These are phyloP conservation scores for Dicrostonyx torquatus DNA, from an alignment of 2,797 vertebrate genomes.

Conservation along the genomic window DNA sequence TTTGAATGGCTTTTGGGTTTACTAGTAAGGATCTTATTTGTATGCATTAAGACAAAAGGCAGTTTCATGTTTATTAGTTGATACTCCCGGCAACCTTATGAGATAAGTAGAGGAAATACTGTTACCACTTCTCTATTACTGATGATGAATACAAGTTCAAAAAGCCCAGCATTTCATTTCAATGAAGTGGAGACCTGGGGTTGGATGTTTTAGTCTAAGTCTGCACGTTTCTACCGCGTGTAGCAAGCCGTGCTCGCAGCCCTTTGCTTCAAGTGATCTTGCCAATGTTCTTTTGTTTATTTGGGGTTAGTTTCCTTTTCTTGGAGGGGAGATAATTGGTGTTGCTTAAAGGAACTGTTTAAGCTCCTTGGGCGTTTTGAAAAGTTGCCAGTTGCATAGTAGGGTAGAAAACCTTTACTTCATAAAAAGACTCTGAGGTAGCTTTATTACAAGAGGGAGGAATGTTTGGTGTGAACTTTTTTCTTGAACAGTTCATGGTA, in stretches of 20 bases:
- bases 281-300: neutral
- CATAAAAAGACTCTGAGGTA: slow-evolving; percentile 21
- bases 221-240: neutral
- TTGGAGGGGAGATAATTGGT: neutral
- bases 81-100: neutral
- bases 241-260: neutral
- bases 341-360: slow-evolving; percentile 1
- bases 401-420: slow-evolving; percentile 27
- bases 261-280: neutral
- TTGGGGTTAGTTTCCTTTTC: neutral
- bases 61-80: slow-evolving; percentile 31
- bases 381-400: neutral
- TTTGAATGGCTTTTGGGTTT: slow-evolving; percentile 29
- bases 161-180: slow-evolving; percentile 14
- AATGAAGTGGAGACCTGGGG: neutral
- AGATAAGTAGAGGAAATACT: neutral
- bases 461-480: slow-evolving; percentile 12
- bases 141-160: neutral
- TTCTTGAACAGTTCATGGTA: neutral
- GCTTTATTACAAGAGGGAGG: neutral
- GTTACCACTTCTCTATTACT: neutral
- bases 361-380: neutral
- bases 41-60: neutral
- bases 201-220: neutral
- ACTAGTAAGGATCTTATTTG: slow-evolving; percentile 36